Evolutionary conservation across 1,140 invertebrate species (phyloP), one percentile per base, ranked within the genome.

Genomic region (Anastatus disparis): DNA sequence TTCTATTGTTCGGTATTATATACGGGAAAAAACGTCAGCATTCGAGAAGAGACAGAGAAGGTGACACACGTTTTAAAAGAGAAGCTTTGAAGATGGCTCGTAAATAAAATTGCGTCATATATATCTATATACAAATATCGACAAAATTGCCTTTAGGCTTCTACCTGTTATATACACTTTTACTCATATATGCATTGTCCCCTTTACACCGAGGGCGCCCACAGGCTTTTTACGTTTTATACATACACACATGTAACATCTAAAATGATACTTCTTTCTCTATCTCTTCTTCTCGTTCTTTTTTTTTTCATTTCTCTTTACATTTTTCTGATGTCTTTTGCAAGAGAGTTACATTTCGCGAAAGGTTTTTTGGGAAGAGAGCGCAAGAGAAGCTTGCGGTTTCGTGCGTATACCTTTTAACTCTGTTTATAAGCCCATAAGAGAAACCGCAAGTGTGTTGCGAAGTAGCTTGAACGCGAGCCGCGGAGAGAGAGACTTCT

Each of bases 21-120:
- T 35, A 17, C 48, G 48, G 12, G 44, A 48, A 20, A 48, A 6
- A 15, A 6, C 13, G 46, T 7, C 6, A 1, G 20, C 2, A 2
- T 20, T 6, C 2, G 46, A 50, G 50, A 20, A 24, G 38, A 58
- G 55, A 22, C 1, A 15, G 29, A 15, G 58, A 44, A n/a, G 58
- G 40, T n/a, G 24, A 17, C n/a, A n/a, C n/a, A n/a, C n/a, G n/a
- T n/a, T n/a, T n/a, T n/a, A n/a, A n/a, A n/a, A n/a, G 20, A 13
- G 13, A 44, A n/a, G 24, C 40, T 48, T 50, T 50, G 59, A 50
- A 38, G 62, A 55, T 44, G 24, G n/a, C 35, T 44, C 50, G 52
- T 66, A 55, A 65, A 65, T 55, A 55, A 65, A 65, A 50, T 53
- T 65, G 35, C 48, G 63, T 22, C 48, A 55, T 27, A 26, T 22